phyloP scores from a whole-genome alignment of 2,797 vertebrate genomes.

The Muraenolepis orangiensis region DNA sequence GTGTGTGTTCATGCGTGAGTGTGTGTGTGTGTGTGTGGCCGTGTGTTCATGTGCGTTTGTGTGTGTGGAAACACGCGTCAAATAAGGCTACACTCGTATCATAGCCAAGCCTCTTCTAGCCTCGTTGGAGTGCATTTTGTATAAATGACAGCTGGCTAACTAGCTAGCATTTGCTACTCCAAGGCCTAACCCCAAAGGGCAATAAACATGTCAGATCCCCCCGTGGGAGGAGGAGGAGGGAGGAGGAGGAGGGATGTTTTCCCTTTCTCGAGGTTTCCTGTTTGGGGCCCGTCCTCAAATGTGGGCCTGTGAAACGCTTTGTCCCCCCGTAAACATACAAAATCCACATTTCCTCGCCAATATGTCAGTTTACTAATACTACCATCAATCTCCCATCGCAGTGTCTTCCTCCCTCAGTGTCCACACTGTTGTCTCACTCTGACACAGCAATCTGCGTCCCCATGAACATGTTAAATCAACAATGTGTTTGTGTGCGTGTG shows the following conservation, averaged over 20 bases:
- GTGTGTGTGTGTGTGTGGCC: not conserved
- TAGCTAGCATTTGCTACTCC: not conserved
- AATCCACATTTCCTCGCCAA: not conserved
- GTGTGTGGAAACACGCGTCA: not conserved
- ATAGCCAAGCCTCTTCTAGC: not conserved
- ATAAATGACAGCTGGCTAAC: not conserved
- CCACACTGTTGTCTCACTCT: too few relatives aligned
- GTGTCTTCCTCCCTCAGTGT: too few relatives aligned
- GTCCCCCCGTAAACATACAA: not conserved
- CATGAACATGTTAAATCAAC: too few relatives aligned
- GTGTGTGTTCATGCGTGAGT: slow-evolving; percentile 30
- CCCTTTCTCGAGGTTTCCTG: not conserved
- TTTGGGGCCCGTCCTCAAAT: not conserved
- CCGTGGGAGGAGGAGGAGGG: too few relatives aligned
- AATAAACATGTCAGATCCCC: not conserved
- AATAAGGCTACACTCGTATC: too few relatives aligned
- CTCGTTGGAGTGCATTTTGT: not conserved
- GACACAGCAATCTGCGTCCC: too few relatives aligned
- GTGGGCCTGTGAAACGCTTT: not conserved
- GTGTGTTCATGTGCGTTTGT: slow-evolving; percentile 15
- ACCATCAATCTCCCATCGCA: too few relatives aligned
- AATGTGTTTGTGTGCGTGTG: too few relatives aligned
- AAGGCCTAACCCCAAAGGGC: not conserved
- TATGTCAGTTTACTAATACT: too few relatives aligned
- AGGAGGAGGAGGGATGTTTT: not conserved